Evolutionary conservation across 2,113 vertebrate species (phyloP), one percentile per base, ranked within the genome.

Genomic region (Dunckerocampus dactyliophorus): DNA sequence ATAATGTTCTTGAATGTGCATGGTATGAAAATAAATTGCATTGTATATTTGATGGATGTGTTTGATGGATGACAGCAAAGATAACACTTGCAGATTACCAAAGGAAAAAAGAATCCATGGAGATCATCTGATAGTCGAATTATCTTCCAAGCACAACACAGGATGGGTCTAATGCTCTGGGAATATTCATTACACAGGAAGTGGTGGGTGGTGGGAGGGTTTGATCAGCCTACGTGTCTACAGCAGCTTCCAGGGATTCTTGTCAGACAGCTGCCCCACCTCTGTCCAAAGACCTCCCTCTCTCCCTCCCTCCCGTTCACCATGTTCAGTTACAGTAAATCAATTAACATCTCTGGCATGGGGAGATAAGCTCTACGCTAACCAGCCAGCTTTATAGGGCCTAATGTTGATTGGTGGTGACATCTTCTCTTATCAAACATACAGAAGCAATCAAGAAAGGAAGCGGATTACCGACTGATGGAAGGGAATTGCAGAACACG

Each of bases 181-280:
- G 67, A 72, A 69, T 73, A 74, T 75, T 74, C 43, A 68, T 76
- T 60, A 67, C 34, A 67, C 76, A 82, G 82, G 79, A 82, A 76
- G 66, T 19, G 16, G 77, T 79, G 75, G 75, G 79, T 31, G 68
- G 77, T 66, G 69, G 72, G 76, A 75, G 67, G 80, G 65, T 67
- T 63, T 71, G 20, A 71, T 67, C 57, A 67, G 59, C 59, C 68
- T 62, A 57, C 62, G 31, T 50, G 53, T 76, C 64, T 69, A 34
- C 62, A 68, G 66, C 57, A 68, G 64, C 59, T 75, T 74, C 17
- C 50, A 59, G 63, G n/a, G n/a, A n/a, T n/a, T 63, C 37, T 62
- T 68, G 63, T 63, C 54, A 75, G 72, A 63, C 63, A 67, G 63
- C 72, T 71, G 67, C 65, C 71, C 62, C 67, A 74, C 68, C 76